phyloP scores from a whole-genome alignment of 2,113 vertebrate species.

The Montifringilla adamsi region DNA sequence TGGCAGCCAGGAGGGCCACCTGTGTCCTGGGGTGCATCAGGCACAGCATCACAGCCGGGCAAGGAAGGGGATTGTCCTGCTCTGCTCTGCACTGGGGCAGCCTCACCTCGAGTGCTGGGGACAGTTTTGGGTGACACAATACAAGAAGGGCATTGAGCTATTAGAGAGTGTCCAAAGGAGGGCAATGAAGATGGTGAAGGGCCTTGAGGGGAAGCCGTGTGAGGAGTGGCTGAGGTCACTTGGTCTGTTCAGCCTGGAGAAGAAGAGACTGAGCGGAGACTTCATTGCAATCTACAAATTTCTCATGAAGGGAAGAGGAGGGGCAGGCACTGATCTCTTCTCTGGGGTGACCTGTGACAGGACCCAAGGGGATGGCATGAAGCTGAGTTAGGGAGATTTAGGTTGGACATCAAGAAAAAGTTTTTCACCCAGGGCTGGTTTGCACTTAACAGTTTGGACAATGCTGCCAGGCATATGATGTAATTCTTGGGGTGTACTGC shows the following conservation, averaged over 20 bases:
- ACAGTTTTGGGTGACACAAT: rapidly evolving
- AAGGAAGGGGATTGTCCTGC: not conserved
- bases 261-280: not conserved
- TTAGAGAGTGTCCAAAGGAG: not conserved
- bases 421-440: not conserved
- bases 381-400: not conserved
- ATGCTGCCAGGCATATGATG: too few species aligned
- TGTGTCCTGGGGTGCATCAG: rapidly evolving
- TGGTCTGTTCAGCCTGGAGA: not conserved
- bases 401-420: not conserved
- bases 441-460: not conserved
- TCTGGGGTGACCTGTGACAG: rapidly evolving
- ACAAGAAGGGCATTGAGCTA: rapidly evolving
- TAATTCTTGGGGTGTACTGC: not conserved
- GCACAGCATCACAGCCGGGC: rapidly evolving
- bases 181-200: not conserved
- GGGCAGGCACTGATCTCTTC: not conserved
- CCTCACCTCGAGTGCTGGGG: not conserved
- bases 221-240: not conserved
- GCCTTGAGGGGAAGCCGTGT: rapidly evolving
- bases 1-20: not conserved
- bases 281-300: not conserved
- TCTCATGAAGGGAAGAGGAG: not conserved
- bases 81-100: not conserved
- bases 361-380: not conserved